Percentiles rank a stretch among this genome's conserved stretches.
These are phyloP conservation scores for Neodiprion fabricii DNA, from an alignment of 1,140 invertebrate genomes.

Conservation along the genomic window DNA sequence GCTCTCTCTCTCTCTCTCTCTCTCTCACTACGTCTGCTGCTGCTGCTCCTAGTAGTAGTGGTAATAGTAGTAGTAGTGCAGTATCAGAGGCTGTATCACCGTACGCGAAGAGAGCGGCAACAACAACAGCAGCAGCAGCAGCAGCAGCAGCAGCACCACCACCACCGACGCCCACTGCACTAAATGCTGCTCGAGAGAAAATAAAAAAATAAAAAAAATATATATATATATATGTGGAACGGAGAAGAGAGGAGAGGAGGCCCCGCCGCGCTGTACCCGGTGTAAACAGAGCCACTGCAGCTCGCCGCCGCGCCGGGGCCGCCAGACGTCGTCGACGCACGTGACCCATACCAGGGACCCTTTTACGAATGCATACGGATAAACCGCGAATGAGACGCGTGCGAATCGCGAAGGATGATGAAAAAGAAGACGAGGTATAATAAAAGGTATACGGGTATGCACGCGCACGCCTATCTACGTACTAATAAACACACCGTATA, in stretches of 20 bases:
- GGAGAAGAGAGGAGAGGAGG: neutral
- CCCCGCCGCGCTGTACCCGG: neutral
- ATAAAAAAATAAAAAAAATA: neutral
- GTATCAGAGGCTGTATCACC: neutral
- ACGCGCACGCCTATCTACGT: neutral
- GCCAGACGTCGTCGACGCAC: neutral
- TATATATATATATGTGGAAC: too few relatives aligned
- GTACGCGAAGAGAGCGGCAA: neutral
- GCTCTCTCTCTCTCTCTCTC: constrained; percentile 19
- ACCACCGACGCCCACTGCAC: constrained; percentile 42
- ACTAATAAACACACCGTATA: neutral
- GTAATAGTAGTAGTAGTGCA: constrained; percentile 6
- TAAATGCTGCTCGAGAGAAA: constrained; percentile 38
- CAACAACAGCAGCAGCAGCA: constrained; percentile 10
- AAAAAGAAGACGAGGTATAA: neutral
- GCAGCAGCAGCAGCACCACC: neutral
- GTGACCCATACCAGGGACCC: neutral
- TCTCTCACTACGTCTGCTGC: constrained; percentile 20
- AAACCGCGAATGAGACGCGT: neutral
- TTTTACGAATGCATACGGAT: neutral
- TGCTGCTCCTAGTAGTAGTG: constrained; percentile 7
- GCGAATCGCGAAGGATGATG: neutral
- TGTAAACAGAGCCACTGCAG: neutral
- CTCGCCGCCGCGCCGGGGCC: neutral
- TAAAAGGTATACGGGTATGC: neutral